phyloP scores from a whole-genome alignment of 2,888 invertebrate species.

The Eledone cirrhosa region DNA sequence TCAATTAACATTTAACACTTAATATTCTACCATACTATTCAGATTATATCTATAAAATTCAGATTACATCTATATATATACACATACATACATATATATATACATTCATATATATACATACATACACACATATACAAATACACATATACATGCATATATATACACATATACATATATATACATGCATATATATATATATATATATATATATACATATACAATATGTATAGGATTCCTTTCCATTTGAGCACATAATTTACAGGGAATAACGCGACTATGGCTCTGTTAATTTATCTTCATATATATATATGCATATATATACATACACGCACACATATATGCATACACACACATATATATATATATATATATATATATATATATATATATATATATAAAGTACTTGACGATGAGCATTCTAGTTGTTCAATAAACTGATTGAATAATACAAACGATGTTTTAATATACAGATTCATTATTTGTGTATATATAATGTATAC shows the following conservation, averaged over 20 bases:
- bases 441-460: no score
- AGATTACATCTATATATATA: neutral
- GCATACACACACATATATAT: neutral
- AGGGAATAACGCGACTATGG: no score
- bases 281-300: neutral
- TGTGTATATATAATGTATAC: no score
- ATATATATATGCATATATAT: neutral
- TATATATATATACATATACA: neutral
- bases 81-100: slow-evolving; percentile 26
- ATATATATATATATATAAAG: neutral
- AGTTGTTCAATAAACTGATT: no score
- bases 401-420: no score
- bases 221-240: neutral
- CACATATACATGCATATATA: slow-evolving; percentile 20
- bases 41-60: no score
- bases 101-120: slow-evolving; percentile 9
- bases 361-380: neutral
- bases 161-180: neutral
- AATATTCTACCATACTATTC: no score
- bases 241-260: no score
- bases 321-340: neutral
- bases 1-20: no score
- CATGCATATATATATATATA: slow-evolving; percentile 1
- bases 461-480: no score
- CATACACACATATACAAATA: neutral